These are phyloP conservation scores for Caenorhabditis latens DNA, from an alignment of 1,140 invertebrate genomes.

Conservation along the genomic window DNA sequence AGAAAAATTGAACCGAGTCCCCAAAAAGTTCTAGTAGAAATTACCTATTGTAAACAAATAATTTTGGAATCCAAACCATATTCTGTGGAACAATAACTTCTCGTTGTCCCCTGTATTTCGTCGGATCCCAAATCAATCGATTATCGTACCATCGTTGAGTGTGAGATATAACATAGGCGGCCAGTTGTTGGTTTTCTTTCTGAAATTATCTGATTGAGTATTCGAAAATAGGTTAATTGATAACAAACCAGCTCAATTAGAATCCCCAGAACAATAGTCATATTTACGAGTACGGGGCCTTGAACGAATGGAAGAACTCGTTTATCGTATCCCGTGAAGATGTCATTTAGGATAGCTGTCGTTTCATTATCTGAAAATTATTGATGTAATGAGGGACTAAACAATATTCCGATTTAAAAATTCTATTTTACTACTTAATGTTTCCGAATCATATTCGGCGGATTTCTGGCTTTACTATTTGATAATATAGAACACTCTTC, in stretches of 20 bases:
- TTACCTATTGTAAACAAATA: conserved; percentile 73
- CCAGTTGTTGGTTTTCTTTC: conserved; percentile 72
- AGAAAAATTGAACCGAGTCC: too few species aligned
- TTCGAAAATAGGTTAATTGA: neutral
- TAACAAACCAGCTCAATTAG: conserved; percentile 68
- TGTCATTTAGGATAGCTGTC: conserved; percentile 42
- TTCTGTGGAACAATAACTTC: conserved; percentile 69
- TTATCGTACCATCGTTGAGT: conserved; percentile 66
- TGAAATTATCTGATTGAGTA: conserved; percentile 35
- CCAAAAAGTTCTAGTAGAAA: neutral
- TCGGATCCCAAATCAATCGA: conserved; percentile 69
- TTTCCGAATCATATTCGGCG: too few species aligned
- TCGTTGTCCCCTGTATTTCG: conserved; percentile 66
- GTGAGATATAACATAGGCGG: conserved; percentile 71
- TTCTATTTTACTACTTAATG: too few species aligned
- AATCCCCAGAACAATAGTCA: conserved; percentile 73
- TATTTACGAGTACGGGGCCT: conserved; percentile 68
- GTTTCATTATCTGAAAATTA: conserved; percentile 55
- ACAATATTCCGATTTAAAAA: too few species aligned
- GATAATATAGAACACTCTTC: too few species aligned
- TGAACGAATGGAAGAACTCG: conserved; percentile 68
- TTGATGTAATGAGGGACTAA: too few species aligned
- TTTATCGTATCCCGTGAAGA: conserved; percentile 59
- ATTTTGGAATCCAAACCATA: conserved; percentile 71
- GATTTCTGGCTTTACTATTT: too few species aligned